Evolutionary conservation across 1,140 invertebrate species (phyloP).

Genomic region (Trachelipus rathkii): DNA sequence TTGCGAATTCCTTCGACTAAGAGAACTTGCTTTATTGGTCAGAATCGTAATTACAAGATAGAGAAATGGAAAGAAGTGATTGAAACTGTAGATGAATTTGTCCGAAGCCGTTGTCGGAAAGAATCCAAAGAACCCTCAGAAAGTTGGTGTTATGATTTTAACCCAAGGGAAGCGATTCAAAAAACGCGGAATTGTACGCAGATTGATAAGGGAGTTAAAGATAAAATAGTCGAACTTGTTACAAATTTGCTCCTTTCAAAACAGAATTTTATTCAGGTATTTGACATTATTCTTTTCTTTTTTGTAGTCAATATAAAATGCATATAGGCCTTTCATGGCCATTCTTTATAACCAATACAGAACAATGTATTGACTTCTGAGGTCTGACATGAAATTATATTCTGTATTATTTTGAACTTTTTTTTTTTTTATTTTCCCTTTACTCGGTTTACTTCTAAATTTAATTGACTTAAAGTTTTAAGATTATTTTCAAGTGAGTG

Average conservation of each 20-base stretch:
- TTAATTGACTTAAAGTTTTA: no score
- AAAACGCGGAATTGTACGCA: conserved; percentile 80
- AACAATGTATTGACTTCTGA: no score
- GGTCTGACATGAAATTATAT: no score
- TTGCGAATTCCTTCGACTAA: conserved; percentile 95
- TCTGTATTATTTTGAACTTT: no score
- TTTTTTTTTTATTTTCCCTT: no score
- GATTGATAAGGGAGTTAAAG: conserved; percentile 64
- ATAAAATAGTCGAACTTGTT: conserved; percentile 62
- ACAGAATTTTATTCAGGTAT: conserved; percentile 50
- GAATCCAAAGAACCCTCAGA: neutral
- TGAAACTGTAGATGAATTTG: conserved; percentile 44
- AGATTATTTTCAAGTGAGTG: no score
- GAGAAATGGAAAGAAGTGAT: conserved; percentile 45
- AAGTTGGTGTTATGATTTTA: conserved; percentile 56
- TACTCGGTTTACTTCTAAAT: no score
- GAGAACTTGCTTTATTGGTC: conserved; percentile 74
- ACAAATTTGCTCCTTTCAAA: conserved; percentile 56
- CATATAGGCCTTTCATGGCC: no score
- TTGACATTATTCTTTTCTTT: no score
- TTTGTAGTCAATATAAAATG: no score
- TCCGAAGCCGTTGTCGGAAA: conserved; percentile 38
- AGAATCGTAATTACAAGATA: conserved; percentile 52
- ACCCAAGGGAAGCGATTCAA: conserved; percentile 63
- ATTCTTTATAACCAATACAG: no score